phyloP scores from a whole-genome alignment of 2,888 invertebrate genomes.

The Bibio marci region DNA sequence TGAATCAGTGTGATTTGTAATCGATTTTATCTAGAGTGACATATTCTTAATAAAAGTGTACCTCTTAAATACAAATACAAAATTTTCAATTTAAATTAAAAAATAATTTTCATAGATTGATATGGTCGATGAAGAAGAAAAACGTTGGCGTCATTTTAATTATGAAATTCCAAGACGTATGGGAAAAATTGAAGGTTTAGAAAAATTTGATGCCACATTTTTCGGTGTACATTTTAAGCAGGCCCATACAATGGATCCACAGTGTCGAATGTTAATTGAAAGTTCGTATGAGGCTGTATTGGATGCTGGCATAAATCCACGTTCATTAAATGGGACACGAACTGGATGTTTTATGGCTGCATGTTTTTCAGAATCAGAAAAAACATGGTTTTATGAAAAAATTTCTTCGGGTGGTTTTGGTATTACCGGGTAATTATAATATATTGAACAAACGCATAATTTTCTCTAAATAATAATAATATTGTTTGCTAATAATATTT shows the following conservation, averaged over 20 bases:
- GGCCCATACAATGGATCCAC: conserved; percentile 60
- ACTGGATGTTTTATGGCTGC: conserved; percentile 61
- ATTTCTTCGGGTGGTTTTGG: conserved; percentile 34
- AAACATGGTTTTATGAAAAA: conserved; percentile 50
- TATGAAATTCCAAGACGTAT: conserved; percentile 57
- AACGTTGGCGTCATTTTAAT: conserved; percentile 57
- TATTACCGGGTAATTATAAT: conserved; percentile 20
- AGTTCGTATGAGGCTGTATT: conserved; percentile 61
- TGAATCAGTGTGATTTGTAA: too few species aligned
- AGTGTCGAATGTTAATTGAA: conserved; percentile 60
- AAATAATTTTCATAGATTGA: conserved; percentile 53
- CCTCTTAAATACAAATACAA: too few species aligned
- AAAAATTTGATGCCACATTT: conserved; percentile 60
- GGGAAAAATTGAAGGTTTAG: conserved; percentile 51
- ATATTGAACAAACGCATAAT: background rate
- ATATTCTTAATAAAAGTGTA: too few species aligned
- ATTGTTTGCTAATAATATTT: background rate
- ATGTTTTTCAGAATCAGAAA: conserved; percentile 54
- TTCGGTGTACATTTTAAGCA: conserved; percentile 61
- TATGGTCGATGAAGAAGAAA: conserved; percentile 62
- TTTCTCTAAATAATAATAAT: background rate
- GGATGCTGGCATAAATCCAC: conserved; percentile 56
- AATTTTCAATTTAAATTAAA: too few species aligned
- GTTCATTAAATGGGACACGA: conserved; percentile 40
- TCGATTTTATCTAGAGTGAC: too few species aligned